These are phyloP conservation scores for Ondatra zibethicus DNA, from an alignment of 2,113 vertebrate species.

Conservation along the genomic window DNA sequence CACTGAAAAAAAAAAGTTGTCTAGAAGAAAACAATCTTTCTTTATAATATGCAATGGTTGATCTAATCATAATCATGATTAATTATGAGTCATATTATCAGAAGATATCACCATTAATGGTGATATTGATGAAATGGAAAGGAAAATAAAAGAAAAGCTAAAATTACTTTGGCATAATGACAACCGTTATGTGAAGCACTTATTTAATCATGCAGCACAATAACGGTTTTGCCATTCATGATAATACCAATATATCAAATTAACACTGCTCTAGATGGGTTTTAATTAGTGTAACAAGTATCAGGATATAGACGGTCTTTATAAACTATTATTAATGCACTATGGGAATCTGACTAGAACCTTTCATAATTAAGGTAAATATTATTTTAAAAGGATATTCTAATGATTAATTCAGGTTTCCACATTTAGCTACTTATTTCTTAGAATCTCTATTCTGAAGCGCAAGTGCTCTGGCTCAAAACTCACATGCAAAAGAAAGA, in stretches of 20 bases:
- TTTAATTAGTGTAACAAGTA: conserved; percentile 25
- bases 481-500: background rate
- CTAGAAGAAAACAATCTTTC: background rate
- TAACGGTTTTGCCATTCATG: conserved; percentile 20
- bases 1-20: background rate
- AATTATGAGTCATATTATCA: background rate
- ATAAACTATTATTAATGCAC: background rate
- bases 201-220: conserved; percentile 22
- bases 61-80: conserved; percentile 32
- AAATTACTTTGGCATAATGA: conserved; percentile 32
- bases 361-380: conserved; percentile 12
- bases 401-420: background rate
- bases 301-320: background rate
- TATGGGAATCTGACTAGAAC: background rate
- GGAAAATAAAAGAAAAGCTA: background rate
- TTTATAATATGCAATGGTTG: background rate
- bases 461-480: background rate
- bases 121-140: conserved; percentile 9
- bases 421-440: background rate
- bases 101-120: background rate
- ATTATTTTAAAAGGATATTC: background rate
- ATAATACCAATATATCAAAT: conserved; percentile 19
- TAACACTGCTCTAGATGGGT: conserved; percentile 19
- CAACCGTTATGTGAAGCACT: background rate
- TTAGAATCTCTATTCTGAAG: background rate